phyloP scores from a whole-genome alignment of 2,797 vertebrate genomes.

The Vireo griseus region DNA sequence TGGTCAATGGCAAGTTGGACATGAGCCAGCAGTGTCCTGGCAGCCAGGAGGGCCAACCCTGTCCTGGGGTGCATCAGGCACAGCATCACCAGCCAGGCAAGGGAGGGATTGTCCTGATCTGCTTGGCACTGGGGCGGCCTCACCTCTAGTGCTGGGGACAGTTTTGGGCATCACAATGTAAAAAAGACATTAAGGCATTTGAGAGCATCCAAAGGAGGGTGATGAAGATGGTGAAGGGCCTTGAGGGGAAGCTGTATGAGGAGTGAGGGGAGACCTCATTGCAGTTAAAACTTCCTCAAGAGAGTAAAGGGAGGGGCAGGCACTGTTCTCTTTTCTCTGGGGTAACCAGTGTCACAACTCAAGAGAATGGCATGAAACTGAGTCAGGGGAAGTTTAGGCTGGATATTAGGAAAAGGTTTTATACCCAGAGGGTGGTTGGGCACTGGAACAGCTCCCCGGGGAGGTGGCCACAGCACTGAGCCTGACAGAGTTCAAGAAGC shows the following conservation, averaged over 20 bases:
- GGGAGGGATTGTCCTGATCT: background rate
- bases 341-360: background rate
- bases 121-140: rapidly evolving
- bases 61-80: background rate
- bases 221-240: background rate
- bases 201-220: background rate
- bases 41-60: background rate
- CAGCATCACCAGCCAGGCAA: rapidly evolving
- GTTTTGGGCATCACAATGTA: rapidly evolving
- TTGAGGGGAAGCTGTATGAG: background rate
- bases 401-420: background rate
- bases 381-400: background rate
- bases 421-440: rapidly evolving
- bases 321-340: background rate
- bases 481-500: background rate
- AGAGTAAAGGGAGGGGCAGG: background rate
- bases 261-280: background rate
- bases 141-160: rapidly evolving
- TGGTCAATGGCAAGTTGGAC: rapidly evolving
- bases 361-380: background rate
- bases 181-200: background rate
- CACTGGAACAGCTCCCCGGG: background rate
- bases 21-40: background rate
- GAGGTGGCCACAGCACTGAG: background rate
- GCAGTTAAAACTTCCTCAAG: background rate